Conservation (phyloP, 2,113 vertebrate species). For the Murina feae region DNA sequence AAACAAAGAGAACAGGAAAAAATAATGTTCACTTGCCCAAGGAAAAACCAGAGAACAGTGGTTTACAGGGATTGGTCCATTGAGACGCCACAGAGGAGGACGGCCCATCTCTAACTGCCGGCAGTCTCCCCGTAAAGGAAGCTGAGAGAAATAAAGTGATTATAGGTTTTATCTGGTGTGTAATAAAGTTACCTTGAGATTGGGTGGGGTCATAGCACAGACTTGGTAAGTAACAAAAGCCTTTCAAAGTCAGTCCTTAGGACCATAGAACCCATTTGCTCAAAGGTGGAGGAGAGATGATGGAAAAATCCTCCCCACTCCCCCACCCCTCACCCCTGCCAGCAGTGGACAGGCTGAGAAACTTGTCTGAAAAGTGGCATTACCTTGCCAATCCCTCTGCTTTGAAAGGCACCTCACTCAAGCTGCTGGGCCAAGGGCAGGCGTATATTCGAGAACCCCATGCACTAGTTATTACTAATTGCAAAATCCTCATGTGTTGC, state of each 20-base stretch:
- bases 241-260: background rate
- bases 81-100: background rate
- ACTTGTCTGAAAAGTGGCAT: background rate
- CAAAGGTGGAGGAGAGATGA: background rate
- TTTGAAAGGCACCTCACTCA: conserved; percentile 15
- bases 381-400: conserved; percentile 7
- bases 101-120: background rate
- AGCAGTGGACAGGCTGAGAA: background rate
- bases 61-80: background rate
- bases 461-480: conserved; percentile 61
- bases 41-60: background rate
- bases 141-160: conserved; percentile 41
- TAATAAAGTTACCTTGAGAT: conserved; percentile 53
- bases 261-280: background rate
- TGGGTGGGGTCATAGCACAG: conserved; percentile 4
- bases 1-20: conserved; percentile 5
- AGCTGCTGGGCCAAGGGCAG: background rate
- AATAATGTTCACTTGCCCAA: background rate
- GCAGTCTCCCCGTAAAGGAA: background rate
- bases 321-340: background rate
- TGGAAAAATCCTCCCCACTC: background rate
- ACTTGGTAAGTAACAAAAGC: conserved; percentile 30
- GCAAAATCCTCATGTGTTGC: conserved; percentile 70
- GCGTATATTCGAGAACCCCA: background rate
- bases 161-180: conserved; percentile 23